Percentiles rank a stretch among this genome's conserved stretches.
phyloP scores from a whole-genome alignment of 2,888 invertebrate species.

The Synergus gifuensis region DNA sequence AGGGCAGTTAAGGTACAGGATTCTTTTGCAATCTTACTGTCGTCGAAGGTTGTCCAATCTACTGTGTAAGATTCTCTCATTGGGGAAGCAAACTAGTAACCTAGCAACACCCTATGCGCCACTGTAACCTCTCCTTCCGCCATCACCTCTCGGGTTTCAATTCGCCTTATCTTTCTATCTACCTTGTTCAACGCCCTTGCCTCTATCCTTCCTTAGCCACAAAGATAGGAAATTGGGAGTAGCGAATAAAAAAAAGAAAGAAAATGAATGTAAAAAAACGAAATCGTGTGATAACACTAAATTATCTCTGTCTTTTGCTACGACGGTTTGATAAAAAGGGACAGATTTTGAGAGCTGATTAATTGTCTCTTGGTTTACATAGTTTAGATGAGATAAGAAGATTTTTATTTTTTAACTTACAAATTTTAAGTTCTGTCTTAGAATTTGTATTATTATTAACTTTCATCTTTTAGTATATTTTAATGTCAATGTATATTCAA shows the following conservation, averaged over 20 bases:
- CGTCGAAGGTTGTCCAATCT: conserved; percentile 57
- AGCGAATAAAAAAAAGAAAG: conserved; percentile 51
- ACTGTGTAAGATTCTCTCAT: conserved; percentile 56
- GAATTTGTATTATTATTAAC: too few relatives aligned
- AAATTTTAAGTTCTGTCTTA: too few relatives aligned
- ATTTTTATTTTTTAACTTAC: too few relatives aligned
- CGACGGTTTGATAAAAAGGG: background rate
- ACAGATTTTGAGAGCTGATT: background rate
- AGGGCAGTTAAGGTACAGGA: conserved; percentile 59
- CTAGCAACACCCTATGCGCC: conserved; percentile 74
- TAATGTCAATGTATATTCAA: too few relatives aligned
- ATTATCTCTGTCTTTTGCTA: background rate
- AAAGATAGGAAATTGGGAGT: conserved; percentile 42
- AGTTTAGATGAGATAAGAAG: too few relatives aligned
- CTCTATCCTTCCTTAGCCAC: conserved; percentile 49
- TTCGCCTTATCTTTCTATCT: conserved; percentile 73
- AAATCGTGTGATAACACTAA: conserved; percentile 38
- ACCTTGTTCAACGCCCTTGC: conserved; percentile 59
- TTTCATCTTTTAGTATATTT: too few relatives aligned
- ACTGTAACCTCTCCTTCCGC: conserved; percentile 61
- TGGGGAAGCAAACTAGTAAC: conserved; percentile 69
- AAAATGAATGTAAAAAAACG: conserved; percentile 37
- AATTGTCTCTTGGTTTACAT: background rate
- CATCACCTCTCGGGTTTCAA: conserved; percentile 66
- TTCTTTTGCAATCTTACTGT: conserved; percentile 55